Percentiles rank a stretch among this genome's conserved stretches.
These are phyloP conservation scores for Sebastes paucispinis DNA, from an alignment of 2,797 vertebrate genomes.

Conservation along the genomic window DNA sequence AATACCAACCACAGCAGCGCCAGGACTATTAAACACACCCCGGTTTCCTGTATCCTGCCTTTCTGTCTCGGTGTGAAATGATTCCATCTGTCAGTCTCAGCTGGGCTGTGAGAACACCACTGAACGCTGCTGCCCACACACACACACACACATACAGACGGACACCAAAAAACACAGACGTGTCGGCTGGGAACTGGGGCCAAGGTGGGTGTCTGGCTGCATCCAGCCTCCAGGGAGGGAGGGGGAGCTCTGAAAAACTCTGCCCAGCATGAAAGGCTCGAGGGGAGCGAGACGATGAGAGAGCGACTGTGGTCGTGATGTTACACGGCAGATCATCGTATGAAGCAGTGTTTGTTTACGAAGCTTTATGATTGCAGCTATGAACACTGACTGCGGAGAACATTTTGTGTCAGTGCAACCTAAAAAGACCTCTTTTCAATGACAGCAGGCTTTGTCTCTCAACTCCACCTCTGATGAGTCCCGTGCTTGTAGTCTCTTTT, in stretches of 20 bases:
- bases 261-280: constrained; percentile 34
- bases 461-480: constrained; percentile 8
- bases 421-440: constrained; percentile 33
- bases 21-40: constrained; percentile 72
- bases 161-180: constrained; percentile 65
- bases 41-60: constrained; percentile 76
- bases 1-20: constrained; percentile 71
- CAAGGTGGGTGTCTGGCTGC: constrained; percentile 68
- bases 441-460: constrained; percentile 21
- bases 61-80: constrained; percentile 78
- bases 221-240: constrained; percentile 47
- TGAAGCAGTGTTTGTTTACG: background rate
- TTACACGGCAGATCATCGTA: background rate
- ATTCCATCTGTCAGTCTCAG: constrained; percentile 83
- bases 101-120: constrained; percentile 71
- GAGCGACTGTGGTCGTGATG: background rate
- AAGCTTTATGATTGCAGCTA: constrained; percentile 11
- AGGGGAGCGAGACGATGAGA: constrained; percentile 14
- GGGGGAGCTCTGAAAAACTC: constrained; percentile 18
- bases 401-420: constrained; percentile 13
- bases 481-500: constrained; percentile 20
- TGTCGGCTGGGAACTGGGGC: constrained; percentile 57
- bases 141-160: constrained; percentile 25
- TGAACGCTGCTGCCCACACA: constrained; percentile 48
- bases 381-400: constrained; percentile 4